Evolutionary conservation across 1,140 invertebrate species (phyloP).

Genomic region (Mercenaria mercenaria): DNA sequence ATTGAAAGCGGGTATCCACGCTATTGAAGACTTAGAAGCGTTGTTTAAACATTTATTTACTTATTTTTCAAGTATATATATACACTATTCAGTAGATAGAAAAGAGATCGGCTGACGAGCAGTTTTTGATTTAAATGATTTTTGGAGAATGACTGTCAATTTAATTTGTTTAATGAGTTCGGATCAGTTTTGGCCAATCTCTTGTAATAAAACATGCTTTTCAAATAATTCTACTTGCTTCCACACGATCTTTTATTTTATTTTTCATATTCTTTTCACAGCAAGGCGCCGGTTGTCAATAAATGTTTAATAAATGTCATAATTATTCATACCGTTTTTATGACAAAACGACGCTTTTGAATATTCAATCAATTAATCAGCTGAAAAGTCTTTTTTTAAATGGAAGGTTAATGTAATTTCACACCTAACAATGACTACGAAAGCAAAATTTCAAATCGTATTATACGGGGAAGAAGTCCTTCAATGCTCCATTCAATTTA

Average conservation of each 20-base stretch:
- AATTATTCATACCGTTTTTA: conserved; percentile 36
- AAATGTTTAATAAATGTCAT: conserved; percentile 55
- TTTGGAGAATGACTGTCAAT: conserved; percentile 39
- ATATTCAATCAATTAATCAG: conserved; percentile 11
- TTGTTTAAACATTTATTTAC: conserved; percentile 63
- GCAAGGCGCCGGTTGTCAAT: conserved; percentile 21
- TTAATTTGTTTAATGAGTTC: conserved; percentile 43
- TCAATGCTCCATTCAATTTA: neutral
- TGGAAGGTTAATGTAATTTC: conserved; percentile 43
- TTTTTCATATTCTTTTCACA: neutral
- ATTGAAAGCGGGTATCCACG: conserved; percentile 35
- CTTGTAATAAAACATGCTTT: neutral
- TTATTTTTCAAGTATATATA: conserved; percentile 29
- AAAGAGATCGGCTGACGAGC: conserved; percentile 17
- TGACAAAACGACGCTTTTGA: conserved; percentile 4
- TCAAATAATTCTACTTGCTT: conserved; percentile 16
- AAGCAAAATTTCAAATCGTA: neutral
- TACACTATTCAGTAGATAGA: neutral
- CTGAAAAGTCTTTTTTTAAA: neutral
- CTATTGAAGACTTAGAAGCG: conserved; percentile 7
- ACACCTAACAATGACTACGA: neutral
- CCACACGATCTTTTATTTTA: neutral
- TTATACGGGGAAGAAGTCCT: neutral
- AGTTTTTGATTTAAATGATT: conserved; percentile 44
- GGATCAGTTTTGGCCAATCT: neutral